These are phyloP conservation scores for Cyphomyrus discorhynchus DNA, from an alignment of 2,113 vertebrate species.

Conservation along the genomic window DNA sequence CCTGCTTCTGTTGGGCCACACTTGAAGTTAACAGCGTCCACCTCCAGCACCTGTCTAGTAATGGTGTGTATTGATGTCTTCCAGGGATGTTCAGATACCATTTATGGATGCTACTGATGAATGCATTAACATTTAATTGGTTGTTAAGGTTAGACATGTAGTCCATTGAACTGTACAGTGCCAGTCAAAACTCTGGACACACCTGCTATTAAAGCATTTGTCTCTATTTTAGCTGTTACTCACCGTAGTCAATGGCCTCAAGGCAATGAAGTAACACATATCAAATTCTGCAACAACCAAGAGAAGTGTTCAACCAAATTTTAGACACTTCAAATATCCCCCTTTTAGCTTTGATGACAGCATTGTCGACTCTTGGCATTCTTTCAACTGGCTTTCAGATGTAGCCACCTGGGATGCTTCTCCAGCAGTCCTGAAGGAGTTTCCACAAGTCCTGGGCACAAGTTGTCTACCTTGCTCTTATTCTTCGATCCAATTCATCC, in stretches of 20 bases:
- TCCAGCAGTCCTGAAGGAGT: not conserved
- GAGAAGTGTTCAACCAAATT: not conserved
- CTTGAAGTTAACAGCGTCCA: not conserved
- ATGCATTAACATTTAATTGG: not conserved
- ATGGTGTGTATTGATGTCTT: not conserved
- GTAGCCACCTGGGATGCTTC: not conserved
- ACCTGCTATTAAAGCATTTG: not conserved
- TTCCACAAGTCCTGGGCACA: not conserved
- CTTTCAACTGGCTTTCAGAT: not conserved
- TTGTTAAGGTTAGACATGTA: not conserved
- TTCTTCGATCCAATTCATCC: not conserved
- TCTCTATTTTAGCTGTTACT: not conserved
- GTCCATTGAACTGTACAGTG: not conserved
- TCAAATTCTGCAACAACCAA: not conserved
- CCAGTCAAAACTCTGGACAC: not conserved
- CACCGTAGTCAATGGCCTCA: not conserved
- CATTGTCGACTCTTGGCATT: not conserved
- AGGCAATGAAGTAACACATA: not conserved
- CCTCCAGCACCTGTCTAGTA: not conserved
- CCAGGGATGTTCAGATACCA: not conserved
- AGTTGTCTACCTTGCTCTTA: not conserved
- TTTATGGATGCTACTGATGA: not conserved
- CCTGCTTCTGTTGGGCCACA: not conserved
- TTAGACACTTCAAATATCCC: not conserved
- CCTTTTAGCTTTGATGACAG: not conserved